Evolutionary conservation across 2,888 invertebrate genomes (phyloP).

Genomic region (Cataglyphis livida): DNA sequence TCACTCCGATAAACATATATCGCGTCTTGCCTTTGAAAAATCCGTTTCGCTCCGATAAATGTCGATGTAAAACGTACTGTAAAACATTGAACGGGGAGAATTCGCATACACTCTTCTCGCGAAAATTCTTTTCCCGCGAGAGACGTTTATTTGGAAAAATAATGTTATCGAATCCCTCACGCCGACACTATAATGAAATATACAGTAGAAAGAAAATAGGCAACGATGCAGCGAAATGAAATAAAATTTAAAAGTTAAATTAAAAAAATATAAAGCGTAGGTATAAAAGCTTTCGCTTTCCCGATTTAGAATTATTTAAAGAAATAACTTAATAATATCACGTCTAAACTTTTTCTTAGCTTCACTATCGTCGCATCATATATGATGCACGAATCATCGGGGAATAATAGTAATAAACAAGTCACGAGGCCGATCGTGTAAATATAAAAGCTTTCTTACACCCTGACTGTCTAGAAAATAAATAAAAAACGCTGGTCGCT

Average conservation of each 20-base stretch:
- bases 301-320: background rate
- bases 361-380: background rate
- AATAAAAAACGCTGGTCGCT: background rate
- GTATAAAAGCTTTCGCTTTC: background rate
- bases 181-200: background rate
- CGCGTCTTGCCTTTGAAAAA: slow-evolving; percentile 18
- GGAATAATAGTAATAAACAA: background rate
- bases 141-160: slow-evolving; percentile 15
- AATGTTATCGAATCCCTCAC: background rate
- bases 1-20: slow-evolving; percentile 32
- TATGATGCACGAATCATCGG: background rate
- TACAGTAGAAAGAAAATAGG: background rate
- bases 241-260: background rate
- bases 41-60: slow-evolving; percentile 48
- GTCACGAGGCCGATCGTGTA: background rate
- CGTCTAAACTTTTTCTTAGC: background rate
- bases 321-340: background rate
- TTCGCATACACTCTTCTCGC: background rate
- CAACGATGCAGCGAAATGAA: background rate
- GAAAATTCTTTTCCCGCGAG: background rate
- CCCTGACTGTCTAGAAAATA: background rate
- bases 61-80: slow-evolving; percentile 21
- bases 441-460: background rate
- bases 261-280: background rate
- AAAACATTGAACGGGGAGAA: slow-evolving; percentile 8